Evolutionary conservation across 64 coral and sea anemone species (phyloP), one percentile per base, ranked within the genome.

Genomic region (Actinia equina): DNA sequence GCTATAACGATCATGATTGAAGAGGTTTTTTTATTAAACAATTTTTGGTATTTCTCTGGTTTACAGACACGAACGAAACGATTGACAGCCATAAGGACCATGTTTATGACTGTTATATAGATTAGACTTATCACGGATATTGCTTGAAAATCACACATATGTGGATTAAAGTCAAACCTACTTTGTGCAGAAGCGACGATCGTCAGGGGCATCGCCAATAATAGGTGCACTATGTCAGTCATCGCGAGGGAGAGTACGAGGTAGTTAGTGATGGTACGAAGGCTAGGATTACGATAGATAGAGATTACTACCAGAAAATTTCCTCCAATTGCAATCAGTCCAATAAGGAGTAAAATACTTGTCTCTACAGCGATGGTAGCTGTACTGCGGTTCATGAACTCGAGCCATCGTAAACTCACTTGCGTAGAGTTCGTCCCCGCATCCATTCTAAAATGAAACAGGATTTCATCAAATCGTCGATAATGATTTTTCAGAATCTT

Each of bases 91-190:
- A 88, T 85, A 4, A 93, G 62, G 13, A 79, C 86, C 8, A 93
- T 59, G 5, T 80, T 78, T 52, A 77, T 59, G 2, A 79, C 30
- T 19, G 91, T 79, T 1, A 83, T 65, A 10, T 77, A 71, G 30
- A 53, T 65, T n/a, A 93, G 65, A 4, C 54, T 60, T 18, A 65
- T 49, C 10, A 80, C 81, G 3, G 51, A 27, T n/a, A 83, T 88
- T 16, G 85, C 91, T 30, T 93, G 81, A 65, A 84, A 64, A 49
- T 93, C 85, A 77, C 91, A 93, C 7, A 83, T 62, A 1, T 43
- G 27, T 14, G n/a, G 18, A 16, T 59, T 80, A 26, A 84, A 93
- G 4, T 82, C 41, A 85, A 85, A 93, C 2, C 83, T 42, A n/a
- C 90, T 84, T 84, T 78, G 64, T 17, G 77, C 41, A 1, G 49